Evolutionary conservation across 2,888 invertebrate species (phyloP).

Genomic region (Schizotus pectinicornis): DNA sequence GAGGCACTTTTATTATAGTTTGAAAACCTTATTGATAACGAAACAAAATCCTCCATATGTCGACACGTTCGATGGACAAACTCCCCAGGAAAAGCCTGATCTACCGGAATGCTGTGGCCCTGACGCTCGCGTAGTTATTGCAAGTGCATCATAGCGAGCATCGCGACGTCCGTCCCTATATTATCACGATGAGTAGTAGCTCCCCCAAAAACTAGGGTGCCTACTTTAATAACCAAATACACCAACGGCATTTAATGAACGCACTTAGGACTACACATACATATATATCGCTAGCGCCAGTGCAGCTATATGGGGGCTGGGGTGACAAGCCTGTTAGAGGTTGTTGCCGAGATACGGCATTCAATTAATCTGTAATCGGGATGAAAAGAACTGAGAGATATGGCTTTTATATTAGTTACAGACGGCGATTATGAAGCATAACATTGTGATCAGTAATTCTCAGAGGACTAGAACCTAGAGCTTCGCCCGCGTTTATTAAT

Average conservation of each 20-base stretch:
- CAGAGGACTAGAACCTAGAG: too few relatives aligned
- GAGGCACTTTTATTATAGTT: too few relatives aligned
- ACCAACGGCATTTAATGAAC: conserved; percentile 57
- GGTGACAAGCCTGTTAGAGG: conserved; percentile 21
- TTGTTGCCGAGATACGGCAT: conserved; percentile 28
- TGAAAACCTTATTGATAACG: too few relatives aligned
- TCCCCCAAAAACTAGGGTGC: conserved; percentile 47
- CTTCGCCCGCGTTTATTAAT: too few relatives aligned
- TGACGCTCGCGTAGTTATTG: conserved; percentile 11
- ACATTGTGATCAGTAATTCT: too few relatives aligned
- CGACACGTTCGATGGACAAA: too few relatives aligned
- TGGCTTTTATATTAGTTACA: conserved; percentile 17
- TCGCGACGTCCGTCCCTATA: conserved; percentile 20
- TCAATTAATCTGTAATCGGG: conserved; percentile 28
- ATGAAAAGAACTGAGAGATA: conserved; percentile 18
- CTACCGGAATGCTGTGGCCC: conserved; percentile 14
- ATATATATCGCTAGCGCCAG: conserved; percentile 35
- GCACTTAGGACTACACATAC: conserved; percentile 34
- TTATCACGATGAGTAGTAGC: conserved; percentile 44
- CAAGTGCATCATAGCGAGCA: conserved; percentile 23
- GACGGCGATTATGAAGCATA: conserved; percentile 9
- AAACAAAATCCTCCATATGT: too few relatives aligned
- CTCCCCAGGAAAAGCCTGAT: conserved; percentile 1
- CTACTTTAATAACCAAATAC: conserved; percentile 55
- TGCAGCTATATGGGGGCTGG: conserved; percentile 14